These are phyloP conservation scores for silkworm (Bombyx mori) DNA, from an alignment of 1,140 invertebrate genomes.

Conservation along the genomic window ASM3026992v2 NC_085109.1:12562001-12562500, in stretches of 20 bases:
- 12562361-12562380: too few relatives aligned
- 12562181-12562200: not conserved
- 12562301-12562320: not conserved
- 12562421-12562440: too few relatives aligned
- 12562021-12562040: constrained; percentile 11
- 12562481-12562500: too few relatives aligned
- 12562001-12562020: constrained; percentile 11
- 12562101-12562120: constrained; percentile 1
- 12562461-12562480: too few relatives aligned
- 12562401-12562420: too few relatives aligned
- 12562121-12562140: constrained; percentile 4
- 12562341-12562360: too few relatives aligned
- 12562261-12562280: too few relatives aligned
- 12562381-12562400: too few relatives aligned
- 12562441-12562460: too few relatives aligned
- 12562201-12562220: constrained; percentile 2
- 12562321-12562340: too few relatives aligned
- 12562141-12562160: not conserved
- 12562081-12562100: not conserved
- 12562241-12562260: not conserved
- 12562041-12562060: constrained; percentile 6
- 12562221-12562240: not conserved
- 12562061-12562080: not conserved
- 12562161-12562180: constrained; percentile 4
- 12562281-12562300: not conserved